Evolutionary conservation across 2,888 invertebrate species (phyloP).

Genomic region (Tipula lateralis): DNA sequence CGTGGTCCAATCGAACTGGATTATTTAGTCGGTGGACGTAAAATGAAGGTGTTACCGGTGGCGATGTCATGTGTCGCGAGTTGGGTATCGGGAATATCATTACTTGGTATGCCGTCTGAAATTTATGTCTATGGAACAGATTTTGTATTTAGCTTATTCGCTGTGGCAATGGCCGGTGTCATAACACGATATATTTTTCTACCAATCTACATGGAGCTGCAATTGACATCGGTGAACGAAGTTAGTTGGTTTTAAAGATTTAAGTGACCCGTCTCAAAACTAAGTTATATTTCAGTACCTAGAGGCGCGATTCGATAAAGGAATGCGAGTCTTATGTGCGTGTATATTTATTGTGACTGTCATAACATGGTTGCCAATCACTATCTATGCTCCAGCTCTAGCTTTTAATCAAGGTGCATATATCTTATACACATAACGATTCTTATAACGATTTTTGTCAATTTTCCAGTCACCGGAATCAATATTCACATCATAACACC

Average conservation of each 20-base stretch:
- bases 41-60: constrained; percentile 69
- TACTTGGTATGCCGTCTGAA: constrained; percentile 67
- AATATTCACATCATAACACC: constrained; percentile 61
- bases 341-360: background rate
- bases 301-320: constrained; percentile 55
- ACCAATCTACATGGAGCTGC: constrained; percentile 59
- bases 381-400: constrained; percentile 65
- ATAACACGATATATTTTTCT: constrained; percentile 54
- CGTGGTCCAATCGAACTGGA: constrained; percentile 47
- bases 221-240: constrained; percentile 64
- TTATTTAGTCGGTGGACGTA: constrained; percentile 68
- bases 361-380: constrained; percentile 52
- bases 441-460: background rate
- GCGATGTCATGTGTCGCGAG: constrained; percentile 74
- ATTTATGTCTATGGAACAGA: constrained; percentile 73
- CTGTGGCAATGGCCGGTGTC: constrained; percentile 50
- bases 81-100: constrained; percentile 57
- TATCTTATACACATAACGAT: background rate
- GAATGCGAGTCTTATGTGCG: constrained; percentile 35
- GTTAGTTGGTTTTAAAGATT: constrained; percentile 44
- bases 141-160: constrained; percentile 56
- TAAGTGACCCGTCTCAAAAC: background rate
- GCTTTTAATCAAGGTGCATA: constrained; percentile 61
- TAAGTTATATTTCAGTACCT: background rate
- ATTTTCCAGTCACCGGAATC: constrained; percentile 61